Conservation (phyloP, 2,888 invertebrate genomes). For the Microchrysa polita region DNA sequence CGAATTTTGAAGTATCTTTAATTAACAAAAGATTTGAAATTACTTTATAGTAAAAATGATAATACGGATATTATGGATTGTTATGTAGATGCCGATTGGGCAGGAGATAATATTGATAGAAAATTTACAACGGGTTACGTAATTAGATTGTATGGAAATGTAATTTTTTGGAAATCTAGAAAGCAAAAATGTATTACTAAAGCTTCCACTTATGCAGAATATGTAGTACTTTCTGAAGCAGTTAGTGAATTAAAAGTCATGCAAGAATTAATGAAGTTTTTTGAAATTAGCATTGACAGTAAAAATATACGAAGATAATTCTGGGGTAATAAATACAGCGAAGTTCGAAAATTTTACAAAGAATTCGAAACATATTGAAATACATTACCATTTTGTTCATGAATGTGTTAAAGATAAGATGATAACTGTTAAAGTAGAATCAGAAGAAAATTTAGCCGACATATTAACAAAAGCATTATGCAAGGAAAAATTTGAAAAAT, state of each 20-base stretch:
- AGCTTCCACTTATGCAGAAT: slow-evolving; percentile 55
- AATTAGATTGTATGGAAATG: slow-evolving; percentile 57
- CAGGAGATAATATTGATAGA: slow-evolving; percentile 54
- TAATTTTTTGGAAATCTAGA: slow-evolving; percentile 56
- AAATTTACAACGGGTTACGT: slow-evolving; percentile 55
- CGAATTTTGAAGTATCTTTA: slow-evolving; percentile 56
- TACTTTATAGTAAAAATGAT: slow-evolving; percentile 50
- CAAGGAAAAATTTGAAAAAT: too few relatives aligned
- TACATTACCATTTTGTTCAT: slow-evolving; percentile 52
- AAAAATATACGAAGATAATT: slow-evolving; percentile 55
- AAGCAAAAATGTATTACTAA: slow-evolving; percentile 57
- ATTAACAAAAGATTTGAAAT: slow-evolving; percentile 53
- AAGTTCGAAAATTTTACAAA: slow-evolving; percentile 42
- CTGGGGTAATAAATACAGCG: slow-evolving; percentile 52
- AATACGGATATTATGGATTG: slow-evolving; percentile 47
- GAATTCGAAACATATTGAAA: slow-evolving; percentile 7
- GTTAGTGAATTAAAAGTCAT: slow-evolving; percentile 52
- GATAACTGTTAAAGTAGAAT: slow-evolving; percentile 54
- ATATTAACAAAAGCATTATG: too few relatives aligned
- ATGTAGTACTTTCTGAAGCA: slow-evolving; percentile 54
- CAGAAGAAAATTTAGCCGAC: slow-evolving; percentile 54
- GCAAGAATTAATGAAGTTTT: slow-evolving; percentile 50
- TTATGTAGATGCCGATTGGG: slow-evolving; percentile 58
- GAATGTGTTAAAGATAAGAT: slow-evolving; percentile 53
- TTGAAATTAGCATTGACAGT: slow-evolving; percentile 52